These are phyloP conservation scores for Sebastes itinus DNA, from an alignment of 2,797 vertebrate species.

Conservation along the genomic window DNA sequence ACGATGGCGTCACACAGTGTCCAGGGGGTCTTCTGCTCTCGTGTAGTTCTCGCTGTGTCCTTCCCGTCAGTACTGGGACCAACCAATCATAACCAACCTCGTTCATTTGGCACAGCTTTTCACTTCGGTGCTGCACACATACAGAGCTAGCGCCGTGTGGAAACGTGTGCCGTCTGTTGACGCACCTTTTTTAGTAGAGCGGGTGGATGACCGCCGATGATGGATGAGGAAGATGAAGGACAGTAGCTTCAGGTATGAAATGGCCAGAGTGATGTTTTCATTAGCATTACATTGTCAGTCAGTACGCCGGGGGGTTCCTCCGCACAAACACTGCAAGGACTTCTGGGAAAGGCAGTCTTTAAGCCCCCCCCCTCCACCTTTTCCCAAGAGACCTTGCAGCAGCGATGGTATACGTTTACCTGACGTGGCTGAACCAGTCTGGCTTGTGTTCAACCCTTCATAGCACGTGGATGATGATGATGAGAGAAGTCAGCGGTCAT, in stretches of 20 bases:
- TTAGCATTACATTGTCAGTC: background rate
- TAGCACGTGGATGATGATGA: background rate
- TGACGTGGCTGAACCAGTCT: background rate
- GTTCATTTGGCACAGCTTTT: too few species aligned
- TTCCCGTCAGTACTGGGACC: too few species aligned
- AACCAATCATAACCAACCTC: too few species aligned
- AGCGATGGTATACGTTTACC: constrained; percentile 49
- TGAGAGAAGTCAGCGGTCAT: background rate
- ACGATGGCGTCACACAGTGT: too few species aligned
- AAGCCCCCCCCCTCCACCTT: background rate
- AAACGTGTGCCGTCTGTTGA: too few species aligned
- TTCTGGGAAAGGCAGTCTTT: constrained; percentile 3
- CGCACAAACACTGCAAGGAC: background rate
- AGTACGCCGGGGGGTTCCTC: background rate
- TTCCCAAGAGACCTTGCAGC: constrained; percentile 4
- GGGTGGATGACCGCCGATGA: background rate
- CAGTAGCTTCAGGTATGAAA: background rate
- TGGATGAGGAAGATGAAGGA: background rate
- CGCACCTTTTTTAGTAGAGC: background rate
- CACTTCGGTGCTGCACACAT: too few species aligned
- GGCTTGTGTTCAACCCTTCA: background rate
- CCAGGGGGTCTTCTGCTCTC: too few species aligned
- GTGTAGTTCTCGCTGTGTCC: too few species aligned
- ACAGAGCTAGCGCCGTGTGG: too few species aligned
- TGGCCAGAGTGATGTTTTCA: constrained; percentile 13